Evolutionary conservation across 2,797 vertebrate species (phyloP).

Genomic region (Vireo griseus): DNA sequence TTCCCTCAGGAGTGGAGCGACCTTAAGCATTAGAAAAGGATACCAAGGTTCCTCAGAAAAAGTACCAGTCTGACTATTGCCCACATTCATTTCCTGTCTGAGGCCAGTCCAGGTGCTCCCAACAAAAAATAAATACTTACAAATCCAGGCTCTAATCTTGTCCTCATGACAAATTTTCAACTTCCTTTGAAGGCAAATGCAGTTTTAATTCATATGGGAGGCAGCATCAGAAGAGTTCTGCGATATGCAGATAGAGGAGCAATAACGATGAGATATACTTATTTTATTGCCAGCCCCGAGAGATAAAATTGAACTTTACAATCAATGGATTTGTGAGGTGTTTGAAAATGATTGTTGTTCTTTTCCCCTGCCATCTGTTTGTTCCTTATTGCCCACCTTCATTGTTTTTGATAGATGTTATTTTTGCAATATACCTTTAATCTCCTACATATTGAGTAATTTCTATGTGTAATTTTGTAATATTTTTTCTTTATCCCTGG

Average conservation of each 20-base stretch:
- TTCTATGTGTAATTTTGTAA: background rate
- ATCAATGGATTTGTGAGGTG: background rate
- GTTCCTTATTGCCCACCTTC: background rate
- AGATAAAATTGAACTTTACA: background rate
- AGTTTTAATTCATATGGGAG: background rate
- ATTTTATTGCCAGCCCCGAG: background rate
- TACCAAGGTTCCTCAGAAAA: background rate
- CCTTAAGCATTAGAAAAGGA: background rate
- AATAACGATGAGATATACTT: background rate
- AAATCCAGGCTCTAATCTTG: background rate
- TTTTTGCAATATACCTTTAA: background rate
- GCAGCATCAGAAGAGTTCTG: background rate
- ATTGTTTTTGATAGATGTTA: background rate
- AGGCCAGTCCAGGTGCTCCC: background rate
- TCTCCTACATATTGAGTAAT: background rate
- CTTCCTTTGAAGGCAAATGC: background rate
- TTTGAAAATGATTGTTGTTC: background rate
- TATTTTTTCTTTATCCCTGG: background rate
- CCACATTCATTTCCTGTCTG: constrained; percentile 3
- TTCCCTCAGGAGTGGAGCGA: constrained; percentile 22
- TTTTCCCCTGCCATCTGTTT: background rate
- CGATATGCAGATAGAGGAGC: background rate
- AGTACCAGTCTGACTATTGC: background rate
- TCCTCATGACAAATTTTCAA: background rate
- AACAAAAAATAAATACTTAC: background rate